Percentiles rank a stretch among this genome's conserved stretches.
Evolutionary conservation across 2,888 invertebrate genomes (phyloP).

Genomic region (Yponomeuta evonymella): DNA sequence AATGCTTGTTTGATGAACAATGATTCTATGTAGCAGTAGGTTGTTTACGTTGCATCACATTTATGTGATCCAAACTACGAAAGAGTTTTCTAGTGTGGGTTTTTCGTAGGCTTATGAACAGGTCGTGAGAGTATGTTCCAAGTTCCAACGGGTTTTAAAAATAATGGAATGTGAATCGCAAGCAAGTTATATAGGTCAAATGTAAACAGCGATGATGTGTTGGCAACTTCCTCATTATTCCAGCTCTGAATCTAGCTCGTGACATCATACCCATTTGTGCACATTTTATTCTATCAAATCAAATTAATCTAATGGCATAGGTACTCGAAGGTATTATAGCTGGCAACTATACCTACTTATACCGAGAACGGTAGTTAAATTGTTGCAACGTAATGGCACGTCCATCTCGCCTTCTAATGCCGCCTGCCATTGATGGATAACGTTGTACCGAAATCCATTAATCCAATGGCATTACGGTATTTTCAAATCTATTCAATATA

Average conservation of each 20-base stretch:
- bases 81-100: background rate
- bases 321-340: too few species aligned
- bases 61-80: background rate
- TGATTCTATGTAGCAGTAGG: conserved; percentile 12
- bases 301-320: background rate
- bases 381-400: background rate
- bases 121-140: background rate
- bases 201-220: background rate
- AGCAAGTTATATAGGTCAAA: background rate
- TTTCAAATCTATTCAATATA: background rate
- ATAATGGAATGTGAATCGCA: background rate
- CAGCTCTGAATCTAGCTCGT: background rate
- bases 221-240: background rate
- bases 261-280: background rate
- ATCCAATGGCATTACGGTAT: background rate
- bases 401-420: background rate
- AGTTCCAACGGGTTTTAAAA: background rate
- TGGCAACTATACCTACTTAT: too few species aligned
- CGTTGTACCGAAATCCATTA: too few species aligned
- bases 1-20: conserved; percentile 9
- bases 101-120: background rate
- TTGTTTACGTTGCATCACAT: conserved; percentile 14
- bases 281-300: background rate
- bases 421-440: background rate
- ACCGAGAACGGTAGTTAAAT: too few species aligned